Evolutionary conservation across 1,140 invertebrate genomes (phyloP).

Genomic region (Drosophila melanica): DNA sequence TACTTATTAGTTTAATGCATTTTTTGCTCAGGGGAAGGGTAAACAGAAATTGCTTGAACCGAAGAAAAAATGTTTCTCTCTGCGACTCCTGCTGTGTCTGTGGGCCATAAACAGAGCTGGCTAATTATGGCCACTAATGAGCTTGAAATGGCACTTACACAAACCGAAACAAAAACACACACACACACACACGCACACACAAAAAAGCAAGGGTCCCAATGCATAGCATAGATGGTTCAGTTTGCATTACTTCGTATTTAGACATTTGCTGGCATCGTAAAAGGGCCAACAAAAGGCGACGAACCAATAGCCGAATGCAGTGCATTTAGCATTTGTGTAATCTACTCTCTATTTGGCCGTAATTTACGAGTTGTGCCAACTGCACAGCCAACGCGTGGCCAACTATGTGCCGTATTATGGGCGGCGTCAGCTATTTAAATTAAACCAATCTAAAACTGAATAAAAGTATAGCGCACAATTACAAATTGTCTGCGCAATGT

Average conservation of each 20-base stretch:
- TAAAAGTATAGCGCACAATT: slow-evolving; percentile 36
- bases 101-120: slow-evolving; percentile 72
- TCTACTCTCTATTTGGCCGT: background rate
- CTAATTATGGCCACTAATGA: slow-evolving; percentile 81
- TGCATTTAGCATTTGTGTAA: slow-evolving; percentile 17
- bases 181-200: slow-evolving; percentile 2
- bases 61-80: background rate
- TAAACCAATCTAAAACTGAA: slow-evolving; percentile 16
- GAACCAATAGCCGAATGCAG: slow-evolving; percentile 30
- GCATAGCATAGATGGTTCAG: background rate
- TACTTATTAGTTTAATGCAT: background rate
- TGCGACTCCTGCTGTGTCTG: slow-evolving; percentile 51
- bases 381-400: slow-evolving; percentile 21
- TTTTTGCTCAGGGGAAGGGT: background rate
- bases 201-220: background rate
- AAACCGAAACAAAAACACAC: slow-evolving; percentile 49
- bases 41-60: background rate
- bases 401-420: slow-evolving; percentile 22
- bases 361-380: slow-evolving; percentile 43
- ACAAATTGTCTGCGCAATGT: slow-evolving; percentile 60
- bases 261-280: slow-evolving; percentile 38
- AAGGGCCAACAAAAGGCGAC: slow-evolving; percentile 35
- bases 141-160: slow-evolving; percentile 79
- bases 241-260: slow-evolving; percentile 37
- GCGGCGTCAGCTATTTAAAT: slow-evolving; percentile 38